Conservation (phyloP, 2,113 vertebrate genomes). For the Tamias sibiricus region DNA sequence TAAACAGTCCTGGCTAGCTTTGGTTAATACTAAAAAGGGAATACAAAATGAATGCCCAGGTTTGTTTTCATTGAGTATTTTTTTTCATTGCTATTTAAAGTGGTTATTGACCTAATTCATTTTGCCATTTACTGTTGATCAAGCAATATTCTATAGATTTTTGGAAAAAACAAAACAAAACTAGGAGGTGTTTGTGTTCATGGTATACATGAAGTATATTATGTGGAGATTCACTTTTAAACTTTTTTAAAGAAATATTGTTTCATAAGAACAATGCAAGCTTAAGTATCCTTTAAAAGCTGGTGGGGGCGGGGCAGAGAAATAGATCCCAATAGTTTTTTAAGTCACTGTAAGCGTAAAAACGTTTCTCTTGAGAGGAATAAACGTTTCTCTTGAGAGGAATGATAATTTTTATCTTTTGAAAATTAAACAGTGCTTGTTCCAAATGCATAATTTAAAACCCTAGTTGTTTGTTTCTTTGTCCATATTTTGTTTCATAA, state of each 20-base stretch:
- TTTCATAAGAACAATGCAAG: constrained; percentile 9
- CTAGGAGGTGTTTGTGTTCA: background rate
- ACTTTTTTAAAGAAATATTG: background rate
- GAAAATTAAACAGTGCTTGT: constrained; percentile 48
- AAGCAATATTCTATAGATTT: background rate
- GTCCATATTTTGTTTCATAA: constrained; percentile 58
- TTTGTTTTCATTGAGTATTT: constrained; percentile 31
- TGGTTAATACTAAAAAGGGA: background rate
- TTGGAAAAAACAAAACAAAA: background rate
- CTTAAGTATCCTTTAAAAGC: background rate
- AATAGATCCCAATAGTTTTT: constrained; percentile 1
- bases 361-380: constrained; percentile 39
- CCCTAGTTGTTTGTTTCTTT: constrained; percentile 60
- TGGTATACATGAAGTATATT: background rate
- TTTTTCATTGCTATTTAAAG: background rate
- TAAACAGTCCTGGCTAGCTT: background rate
- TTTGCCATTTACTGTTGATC: constrained; percentile 38
- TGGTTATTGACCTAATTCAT: background rate
- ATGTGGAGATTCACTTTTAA: background rate
- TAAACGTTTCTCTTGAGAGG: constrained; percentile 35
- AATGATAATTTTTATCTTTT: constrained; percentile 51
- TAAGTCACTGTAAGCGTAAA: constrained; percentile 12
- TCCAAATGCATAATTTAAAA: constrained; percentile 53
- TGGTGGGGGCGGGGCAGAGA: background rate
- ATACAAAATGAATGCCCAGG: background rate